phyloP scores from a whole-genome alignment of 2,113 vertebrate genomes.

The Petaurus breviceps region DNA sequence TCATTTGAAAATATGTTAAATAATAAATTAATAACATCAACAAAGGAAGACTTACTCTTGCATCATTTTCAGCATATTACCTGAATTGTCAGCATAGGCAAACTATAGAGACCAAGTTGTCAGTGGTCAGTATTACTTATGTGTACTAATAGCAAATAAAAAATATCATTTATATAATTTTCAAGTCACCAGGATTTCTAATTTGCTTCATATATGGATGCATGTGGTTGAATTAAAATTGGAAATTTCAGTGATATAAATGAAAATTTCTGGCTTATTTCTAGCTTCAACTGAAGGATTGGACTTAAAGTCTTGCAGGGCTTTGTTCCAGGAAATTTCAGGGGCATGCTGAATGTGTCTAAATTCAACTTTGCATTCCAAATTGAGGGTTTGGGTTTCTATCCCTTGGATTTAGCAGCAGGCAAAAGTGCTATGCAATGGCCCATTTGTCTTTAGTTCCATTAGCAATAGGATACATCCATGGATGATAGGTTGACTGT shows the following conservation, averaged over 20 bases:
- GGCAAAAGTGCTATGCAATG: not conserved
- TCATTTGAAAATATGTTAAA: not conserved
- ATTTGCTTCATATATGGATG: not conserved
- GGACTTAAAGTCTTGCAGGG: not conserved
- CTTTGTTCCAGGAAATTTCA: not conserved
- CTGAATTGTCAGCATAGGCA: not conserved
- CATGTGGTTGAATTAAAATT: not conserved
- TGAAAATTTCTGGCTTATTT: not conserved
- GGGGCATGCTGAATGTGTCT: not conserved
- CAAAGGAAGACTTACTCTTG: not conserved
- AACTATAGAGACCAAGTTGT: not conserved
- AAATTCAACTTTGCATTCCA: not conserved
- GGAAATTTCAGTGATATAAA: not conserved
- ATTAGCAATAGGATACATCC: not conserved
- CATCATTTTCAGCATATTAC: not conserved
- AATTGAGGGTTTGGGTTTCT: not conserved
- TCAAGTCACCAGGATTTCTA: not conserved
- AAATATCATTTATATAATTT: not conserved
- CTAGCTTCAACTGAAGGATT: not conserved
- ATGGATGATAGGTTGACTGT: not conserved
- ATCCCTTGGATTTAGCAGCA: not conserved
- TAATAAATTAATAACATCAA: not conserved
- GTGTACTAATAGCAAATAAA: not conserved
- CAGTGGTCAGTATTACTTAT: too few relatives aligned
- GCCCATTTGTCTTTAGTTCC: not conserved